Evolutionary conservation across 2,113 vertebrate species (phyloP), one percentile per base, ranked within the genome.

Genomic region (Forbesichthys papilliferus): DNA sequence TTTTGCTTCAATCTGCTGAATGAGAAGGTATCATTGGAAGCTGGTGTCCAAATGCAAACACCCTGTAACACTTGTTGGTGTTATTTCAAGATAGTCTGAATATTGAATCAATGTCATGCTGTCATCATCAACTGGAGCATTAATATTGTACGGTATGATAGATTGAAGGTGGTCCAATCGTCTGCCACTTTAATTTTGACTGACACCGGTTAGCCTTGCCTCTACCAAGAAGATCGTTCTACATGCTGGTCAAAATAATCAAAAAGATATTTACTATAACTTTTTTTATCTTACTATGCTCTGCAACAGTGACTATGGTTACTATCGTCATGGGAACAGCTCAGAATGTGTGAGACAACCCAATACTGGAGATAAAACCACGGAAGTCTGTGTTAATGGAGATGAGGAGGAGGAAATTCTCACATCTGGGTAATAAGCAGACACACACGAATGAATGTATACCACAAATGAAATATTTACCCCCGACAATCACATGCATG

Each of bases 291-390:
- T 7, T 78, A 68, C 48, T 11, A 12, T 11, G 20, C 27, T 54
- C 53, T 3, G 27, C 61, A 71, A 75, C 87, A 94, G 93, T 36
- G 93, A 94, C 78, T 94, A 92, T 52, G 92, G 91, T 20, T 94
- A 90, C 77, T 87, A 87, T 77, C 91, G 68, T 0, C 86, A 90
- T 3, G 76, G 77, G 48, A 92, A 91, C 81, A 92, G 82, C 20
- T 93, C 88, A 0, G 88, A 93, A 72, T 94, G 93, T 77, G 69
- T 93, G 65, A 86, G 86, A 69, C 85, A 91, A 52, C 71, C 71
- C 5, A 67, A 55, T 10, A 14, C 80, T 10, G 65, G 69, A 7
- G 88, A 93, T 64, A 83, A 88, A 55, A 85, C 82, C 9, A 36
- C 90, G 59, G 88, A 92, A 64, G 56, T 83, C 42, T 94, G 93